A percentile compares a stretch with the other conserved stretches of the same genome.
Evolutionary conservation across 2,113 vertebrate genomes (phyloP).

Genomic region (Larimichthys crocea): DNA sequence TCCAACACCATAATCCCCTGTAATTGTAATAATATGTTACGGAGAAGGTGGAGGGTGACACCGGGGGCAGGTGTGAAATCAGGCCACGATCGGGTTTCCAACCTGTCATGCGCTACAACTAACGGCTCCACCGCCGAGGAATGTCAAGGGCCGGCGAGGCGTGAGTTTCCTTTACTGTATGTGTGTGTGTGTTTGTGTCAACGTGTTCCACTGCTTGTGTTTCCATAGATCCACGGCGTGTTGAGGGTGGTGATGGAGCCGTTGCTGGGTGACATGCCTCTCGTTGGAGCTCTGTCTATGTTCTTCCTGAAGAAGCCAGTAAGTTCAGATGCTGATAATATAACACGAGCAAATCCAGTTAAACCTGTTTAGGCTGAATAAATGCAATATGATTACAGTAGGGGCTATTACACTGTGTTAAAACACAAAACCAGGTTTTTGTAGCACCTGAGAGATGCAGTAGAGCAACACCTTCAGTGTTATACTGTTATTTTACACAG

Average conservation of each 20-base stretch:
- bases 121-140: constrained; percentile 20
- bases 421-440: neutral
- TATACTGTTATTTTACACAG: neutral
- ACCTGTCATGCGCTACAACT: constrained; percentile 47
- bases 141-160: constrained; percentile 57
- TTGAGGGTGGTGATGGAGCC: constrained; percentile 97
- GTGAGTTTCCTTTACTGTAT: constrained; percentile 10
- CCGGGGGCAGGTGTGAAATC: constrained; percentile 51
- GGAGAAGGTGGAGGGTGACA: constrained; percentile 53
- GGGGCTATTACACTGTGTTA: neutral
- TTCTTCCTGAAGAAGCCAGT: constrained; percentile 98
- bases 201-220: constrained; percentile 56
- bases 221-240: constrained; percentile 91
- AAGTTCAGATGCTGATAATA: constrained; percentile 68
- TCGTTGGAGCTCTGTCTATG: constrained; percentile 93
- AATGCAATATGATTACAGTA: neutral
- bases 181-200: constrained; percentile 15
- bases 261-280: constrained; percentile 94
- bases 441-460: neutral
- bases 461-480: neutral
- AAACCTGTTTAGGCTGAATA: constrained; percentile 2
- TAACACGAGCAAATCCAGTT: neutral
- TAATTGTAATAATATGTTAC: constrained; percentile 60
- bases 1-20: constrained; percentile 44
- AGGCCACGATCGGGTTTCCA: constrained; percentile 54